Percentiles rank a stretch among this genome's conserved stretches.
Evolutionary conservation across 2,113 vertebrate species (phyloP).

Genomic region (Brachyistius frenatus): DNA sequence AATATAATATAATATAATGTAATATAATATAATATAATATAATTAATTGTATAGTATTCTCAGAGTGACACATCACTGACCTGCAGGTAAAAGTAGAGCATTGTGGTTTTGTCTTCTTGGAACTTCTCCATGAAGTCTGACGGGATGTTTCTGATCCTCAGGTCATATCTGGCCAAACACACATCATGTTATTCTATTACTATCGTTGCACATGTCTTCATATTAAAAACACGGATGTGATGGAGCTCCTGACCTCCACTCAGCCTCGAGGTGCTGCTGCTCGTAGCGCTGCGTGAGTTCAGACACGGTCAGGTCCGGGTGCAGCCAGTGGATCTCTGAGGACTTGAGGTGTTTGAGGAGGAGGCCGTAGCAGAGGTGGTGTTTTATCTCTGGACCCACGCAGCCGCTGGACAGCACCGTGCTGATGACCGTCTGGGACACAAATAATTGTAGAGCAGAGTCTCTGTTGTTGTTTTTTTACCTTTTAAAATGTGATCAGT

Average conservation of each 20-base stretch:
- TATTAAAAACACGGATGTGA: background rate
- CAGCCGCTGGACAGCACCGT: conserved; percentile 91
- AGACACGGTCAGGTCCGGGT: conserved; percentile 87
- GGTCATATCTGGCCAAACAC: conserved; percentile 88
- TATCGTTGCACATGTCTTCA: no score
- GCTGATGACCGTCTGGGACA: conserved; percentile 86
- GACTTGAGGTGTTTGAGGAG: conserved; percentile 96
- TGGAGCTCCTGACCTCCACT: conserved; percentile 89
- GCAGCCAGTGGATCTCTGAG: conserved; percentile 92
- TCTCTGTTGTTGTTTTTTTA: no score
- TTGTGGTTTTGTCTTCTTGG: conserved; percentile 90
- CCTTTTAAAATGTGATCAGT: background rate
- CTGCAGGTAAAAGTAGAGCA: conserved; percentile 96
- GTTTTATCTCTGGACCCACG: conserved; percentile 89
- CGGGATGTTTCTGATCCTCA: conserved; percentile 92
- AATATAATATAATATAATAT: no score
- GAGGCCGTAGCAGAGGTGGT: conserved; percentile 89
- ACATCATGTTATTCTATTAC: no score
- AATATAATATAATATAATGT: no score
- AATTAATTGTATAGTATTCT: no score
- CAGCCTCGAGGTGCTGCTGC: conserved; percentile 92
- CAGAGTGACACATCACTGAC: conserved; percentile 68
- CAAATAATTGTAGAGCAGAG: background rate
- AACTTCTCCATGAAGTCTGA: conserved; percentile 89
- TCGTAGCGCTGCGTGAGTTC: conserved; percentile 92